Evolutionary conservation across 2,113 vertebrate genomes (phyloP).

Genomic region (Siniperca knerii): DNA sequence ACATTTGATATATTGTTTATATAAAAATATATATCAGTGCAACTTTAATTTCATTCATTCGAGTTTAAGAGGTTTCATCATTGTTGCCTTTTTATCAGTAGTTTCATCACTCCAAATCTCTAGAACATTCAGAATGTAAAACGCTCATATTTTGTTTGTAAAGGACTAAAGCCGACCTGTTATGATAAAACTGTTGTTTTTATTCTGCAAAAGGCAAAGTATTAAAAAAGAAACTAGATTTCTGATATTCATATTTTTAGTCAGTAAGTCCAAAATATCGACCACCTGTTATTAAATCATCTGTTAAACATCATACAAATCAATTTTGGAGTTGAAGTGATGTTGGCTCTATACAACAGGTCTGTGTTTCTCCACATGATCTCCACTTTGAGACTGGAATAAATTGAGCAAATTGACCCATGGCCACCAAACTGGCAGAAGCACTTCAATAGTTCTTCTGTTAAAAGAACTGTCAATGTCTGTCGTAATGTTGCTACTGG

Average conservation of each 20-base stretch:
- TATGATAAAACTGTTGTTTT: no score
- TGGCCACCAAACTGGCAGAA: slow-evolving; percentile 34
- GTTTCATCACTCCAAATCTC: no score
- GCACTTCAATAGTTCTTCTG: slow-evolving; percentile 53
- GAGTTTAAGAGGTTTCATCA: no score
- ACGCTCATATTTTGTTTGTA: no score
- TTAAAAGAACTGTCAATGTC: slow-evolving; percentile 60
- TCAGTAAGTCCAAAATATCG: neutral
- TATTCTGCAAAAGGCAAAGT: no score
- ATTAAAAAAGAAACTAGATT: neutral
- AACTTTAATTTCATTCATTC: no score
- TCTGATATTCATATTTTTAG: neutral
- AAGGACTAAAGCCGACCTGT: no score
- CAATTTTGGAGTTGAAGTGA: slow-evolving; percentile 6
- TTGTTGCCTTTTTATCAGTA: no score
- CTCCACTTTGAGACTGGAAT: slow-evolving; percentile 37
- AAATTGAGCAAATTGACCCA: slow-evolving; percentile 58
- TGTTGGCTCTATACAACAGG: slow-evolving; percentile 1
- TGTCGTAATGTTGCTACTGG: slow-evolving; percentile 54
- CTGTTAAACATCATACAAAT: slow-evolving; percentile 18
- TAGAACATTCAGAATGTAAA: no score
- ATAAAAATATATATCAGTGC: no score
- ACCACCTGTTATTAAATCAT: slow-evolving; percentile 25
- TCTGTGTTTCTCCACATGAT: slow-evolving; percentile 32
- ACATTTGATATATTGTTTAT: no score